phyloP scores from a whole-genome alignment of 2,888 invertebrate genomes.

The Sepiola atlantica region DNA sequence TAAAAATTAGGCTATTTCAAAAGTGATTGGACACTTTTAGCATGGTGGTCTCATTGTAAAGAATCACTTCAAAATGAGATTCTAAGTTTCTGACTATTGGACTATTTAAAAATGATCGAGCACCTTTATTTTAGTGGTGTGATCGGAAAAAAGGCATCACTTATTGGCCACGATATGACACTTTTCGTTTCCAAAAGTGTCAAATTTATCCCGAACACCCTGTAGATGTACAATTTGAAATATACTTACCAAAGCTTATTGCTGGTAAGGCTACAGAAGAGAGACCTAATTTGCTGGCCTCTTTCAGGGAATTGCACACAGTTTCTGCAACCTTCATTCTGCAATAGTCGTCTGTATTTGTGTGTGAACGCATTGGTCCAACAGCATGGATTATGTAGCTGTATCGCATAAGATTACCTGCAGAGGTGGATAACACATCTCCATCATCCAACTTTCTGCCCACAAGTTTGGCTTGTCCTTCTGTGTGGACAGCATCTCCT shows the following conservation, averaged over 20 bases:
- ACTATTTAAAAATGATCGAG: too few relatives aligned
- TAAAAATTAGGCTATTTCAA: too few relatives aligned
- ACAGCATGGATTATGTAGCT: constrained; percentile 37
- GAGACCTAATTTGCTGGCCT: neutral
- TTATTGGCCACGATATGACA: too few relatives aligned
- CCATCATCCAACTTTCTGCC: neutral
- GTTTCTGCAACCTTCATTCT: neutral
- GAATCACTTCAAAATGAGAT: too few relatives aligned
- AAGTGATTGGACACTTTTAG: too few relatives aligned
- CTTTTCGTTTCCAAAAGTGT: too few relatives aligned
- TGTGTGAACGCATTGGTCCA: neutral
- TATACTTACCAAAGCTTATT: neutral
- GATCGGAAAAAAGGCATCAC: too few relatives aligned
- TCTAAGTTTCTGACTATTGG: too few relatives aligned
- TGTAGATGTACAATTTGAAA: too few relatives aligned
- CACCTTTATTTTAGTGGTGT: too few relatives aligned
- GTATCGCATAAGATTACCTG: neutral
- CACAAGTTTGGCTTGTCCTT: neutral
- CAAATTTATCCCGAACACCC: too few relatives aligned
- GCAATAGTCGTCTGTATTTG: neutral
- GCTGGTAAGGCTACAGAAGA: neutral
- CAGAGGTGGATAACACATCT: constrained; percentile 14
- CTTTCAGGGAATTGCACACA: neutral
- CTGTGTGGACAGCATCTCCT: neutral
- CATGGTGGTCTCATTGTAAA: too few relatives aligned